Evolutionary conservation across 1,140 invertebrate species (phyloP), one percentile per base, ranked within the genome.

Genomic region (Tetramorium alpestre): DNA sequence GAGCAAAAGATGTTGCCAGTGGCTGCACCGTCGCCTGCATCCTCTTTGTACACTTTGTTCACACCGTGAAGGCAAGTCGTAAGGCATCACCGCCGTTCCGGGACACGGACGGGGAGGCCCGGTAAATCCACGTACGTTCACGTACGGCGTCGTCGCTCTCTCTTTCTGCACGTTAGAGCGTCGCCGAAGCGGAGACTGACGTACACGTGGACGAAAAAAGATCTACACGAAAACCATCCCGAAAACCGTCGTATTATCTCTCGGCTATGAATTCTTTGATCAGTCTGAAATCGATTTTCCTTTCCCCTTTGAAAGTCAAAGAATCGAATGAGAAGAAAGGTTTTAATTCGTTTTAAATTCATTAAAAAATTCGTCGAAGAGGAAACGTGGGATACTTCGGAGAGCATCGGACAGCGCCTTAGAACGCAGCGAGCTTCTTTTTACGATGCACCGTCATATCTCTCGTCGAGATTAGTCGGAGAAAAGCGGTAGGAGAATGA

Each of bases 1-100:
- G 90, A 92, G 94, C 93, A 94, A 93, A 92, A 92, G 93, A 92
- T 93, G 93, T 93, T 91, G 90, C 90, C 93, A 94, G 89, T 92
- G 92, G 92, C 90, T 94, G 94, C 94, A 94, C 92, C 93, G 89
- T 84, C 89, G 87, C 92, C 67, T 94, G 93, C 93, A 94, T 92
- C 89, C 92, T 91, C 94, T 94, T 94, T 94, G 94, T 94, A 92
- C 84, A 90, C 90, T 91, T 92, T 89, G 88, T 89, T 87, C 88
- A 88, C 77, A 84, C 90, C 87, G 87, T 91, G 88, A 91, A 92
- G 87, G 88, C 88, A 82, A 88, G 85, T 90, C 85, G 78, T 89
- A 90, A 90, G 89, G 89, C 51, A 89, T 60, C 84, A 77, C 10
- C 65, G 8, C 22, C 22, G 67, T 33, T 33, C 72, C 67, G 73